These are phyloP conservation scores for Lonchura striata DNA, from an alignment of 2,113 vertebrate species.

Conservation along the genomic window DNA sequence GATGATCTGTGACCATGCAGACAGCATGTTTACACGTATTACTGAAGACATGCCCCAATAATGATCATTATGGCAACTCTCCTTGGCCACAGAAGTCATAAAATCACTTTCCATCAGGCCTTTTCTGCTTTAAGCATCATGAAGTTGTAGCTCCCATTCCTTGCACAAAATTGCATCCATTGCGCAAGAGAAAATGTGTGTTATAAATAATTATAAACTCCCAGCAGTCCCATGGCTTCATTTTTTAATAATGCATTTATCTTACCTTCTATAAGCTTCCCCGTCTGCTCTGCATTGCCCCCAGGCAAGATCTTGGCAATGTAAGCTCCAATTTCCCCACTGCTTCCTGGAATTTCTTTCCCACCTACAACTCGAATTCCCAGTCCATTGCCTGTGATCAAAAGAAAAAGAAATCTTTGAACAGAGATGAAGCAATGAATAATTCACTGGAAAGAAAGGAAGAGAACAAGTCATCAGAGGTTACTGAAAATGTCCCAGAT, in stretches of 20 bases:
- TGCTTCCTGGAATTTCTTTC: constrained; percentile 91
- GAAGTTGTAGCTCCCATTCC: not conserved
- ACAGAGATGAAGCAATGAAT: not conserved
- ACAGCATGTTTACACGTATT: not conserved
- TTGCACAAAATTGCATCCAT: not conserved
- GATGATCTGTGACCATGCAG: not conserved
- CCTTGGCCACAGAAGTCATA: not conserved
- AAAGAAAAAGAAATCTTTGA: constrained; percentile 9
- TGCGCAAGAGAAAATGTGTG: not conserved
- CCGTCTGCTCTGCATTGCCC: constrained; percentile 88
- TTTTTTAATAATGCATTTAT: not conserved
- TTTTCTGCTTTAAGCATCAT: not conserved
- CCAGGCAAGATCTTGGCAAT: constrained; percentile 92
- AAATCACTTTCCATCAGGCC: not conserved
- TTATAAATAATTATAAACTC: not conserved
- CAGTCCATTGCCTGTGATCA: constrained; percentile 87
- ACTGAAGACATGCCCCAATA: not conserved
- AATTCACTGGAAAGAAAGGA: not conserved
- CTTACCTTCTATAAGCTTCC: constrained; percentile 92
- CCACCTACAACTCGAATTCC: constrained; percentile 94
- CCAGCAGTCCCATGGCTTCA: not conserved
- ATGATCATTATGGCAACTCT: not conserved
- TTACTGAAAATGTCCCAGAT: not conserved
- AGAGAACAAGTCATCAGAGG: not conserved
- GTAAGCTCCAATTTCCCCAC: constrained; percentile 93